These are phyloP conservation scores for Microtus pennsylvanicus DNA, from an alignment of 2,113 vertebrate species.

Conservation along the genomic window DNA sequence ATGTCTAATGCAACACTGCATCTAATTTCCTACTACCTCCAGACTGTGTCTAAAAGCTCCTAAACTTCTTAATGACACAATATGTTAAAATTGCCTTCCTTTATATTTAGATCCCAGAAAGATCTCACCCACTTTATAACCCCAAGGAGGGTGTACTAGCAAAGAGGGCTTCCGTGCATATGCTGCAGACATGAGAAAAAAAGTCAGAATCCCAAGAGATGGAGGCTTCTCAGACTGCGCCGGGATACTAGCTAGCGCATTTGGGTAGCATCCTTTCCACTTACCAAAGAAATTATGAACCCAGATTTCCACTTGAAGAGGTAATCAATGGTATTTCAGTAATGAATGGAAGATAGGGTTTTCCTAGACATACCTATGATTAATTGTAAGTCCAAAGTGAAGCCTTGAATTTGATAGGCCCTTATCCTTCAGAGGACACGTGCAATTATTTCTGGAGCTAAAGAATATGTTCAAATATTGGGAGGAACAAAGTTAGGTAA, in stretches of 20 bases:
- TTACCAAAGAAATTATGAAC: background rate
- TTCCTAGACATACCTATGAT: slow-evolving; percentile 19
- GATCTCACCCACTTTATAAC: slow-evolving; percentile 82
- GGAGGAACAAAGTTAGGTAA: background rate
- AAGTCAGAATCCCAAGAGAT: background rate
- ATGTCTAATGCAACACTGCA: slow-evolving; percentile 89
- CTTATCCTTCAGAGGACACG: background rate
- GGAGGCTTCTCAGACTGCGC: slow-evolving; percentile 17
- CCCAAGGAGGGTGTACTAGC: slow-evolving; percentile 69
- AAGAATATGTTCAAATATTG: background rate
- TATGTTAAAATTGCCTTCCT: slow-evolving; percentile 88
- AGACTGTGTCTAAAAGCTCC: slow-evolving; percentile 89
- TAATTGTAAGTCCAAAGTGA: slow-evolving; percentile 28
- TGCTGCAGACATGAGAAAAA: background rate
- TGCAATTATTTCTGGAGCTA: slow-evolving; percentile 13
- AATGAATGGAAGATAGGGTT: background rate
- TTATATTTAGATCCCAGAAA: slow-evolving; percentile 87
- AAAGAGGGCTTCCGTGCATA: slow-evolving; percentile 12
- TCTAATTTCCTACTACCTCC: slow-evolving; percentile 89
- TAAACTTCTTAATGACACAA: slow-evolving; percentile 90
- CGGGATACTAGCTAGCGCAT: slow-evolving; percentile 8
- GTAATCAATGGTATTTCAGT: background rate
- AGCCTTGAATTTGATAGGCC: slow-evolving; percentile 52
- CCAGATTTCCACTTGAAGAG: slow-evolving; percentile 23
- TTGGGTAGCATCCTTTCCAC: background rate